Evolutionary conservation across 2,797 vertebrate species (phyloP).

Genomic region (Dryobates pubescens): DNA sequence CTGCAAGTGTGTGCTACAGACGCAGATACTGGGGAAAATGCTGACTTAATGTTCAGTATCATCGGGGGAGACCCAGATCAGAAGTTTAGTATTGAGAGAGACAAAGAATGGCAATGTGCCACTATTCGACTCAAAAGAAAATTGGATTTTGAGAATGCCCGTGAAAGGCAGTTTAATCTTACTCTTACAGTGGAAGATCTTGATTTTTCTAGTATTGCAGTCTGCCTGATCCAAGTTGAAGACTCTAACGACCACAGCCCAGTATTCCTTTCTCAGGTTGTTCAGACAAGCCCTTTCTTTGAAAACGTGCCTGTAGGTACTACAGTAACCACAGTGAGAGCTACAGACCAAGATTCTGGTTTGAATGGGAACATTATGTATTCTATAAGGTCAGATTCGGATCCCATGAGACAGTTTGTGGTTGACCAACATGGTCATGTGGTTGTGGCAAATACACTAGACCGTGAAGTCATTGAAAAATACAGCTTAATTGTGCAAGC

Average conservation of each 20-base stretch:
- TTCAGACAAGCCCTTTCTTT: slow-evolving; percentile 80
- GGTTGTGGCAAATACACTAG: slow-evolving; percentile 80
- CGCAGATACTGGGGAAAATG: slow-evolving; percentile 85
- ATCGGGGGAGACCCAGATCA: slow-evolving; percentile 87
- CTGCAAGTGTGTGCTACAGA: slow-evolving; percentile 85
- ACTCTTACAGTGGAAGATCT: slow-evolving; percentile 88
- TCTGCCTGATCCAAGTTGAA: slow-evolving; percentile 87
- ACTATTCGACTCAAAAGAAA: slow-evolving; percentile 86
- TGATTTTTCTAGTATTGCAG: slow-evolving; percentile 85
- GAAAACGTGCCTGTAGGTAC: slow-evolving; percentile 85
- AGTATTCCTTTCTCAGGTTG: slow-evolving; percentile 85
- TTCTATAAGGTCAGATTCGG: slow-evolving; percentile 82
- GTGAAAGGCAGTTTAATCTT: slow-evolving; percentile 88
- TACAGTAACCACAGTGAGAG: slow-evolving; percentile 81
- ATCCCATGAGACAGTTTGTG: slow-evolving; percentile 82
- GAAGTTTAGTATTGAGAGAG: slow-evolving; percentile 88
- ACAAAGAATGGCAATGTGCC: slow-evolving; percentile 82
- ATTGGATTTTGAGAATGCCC: slow-evolving; percentile 87
- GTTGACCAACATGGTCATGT: slow-evolving; percentile 84
- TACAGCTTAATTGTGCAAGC: slow-evolving; percentile 86
- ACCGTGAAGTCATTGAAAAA: slow-evolving; percentile 81
- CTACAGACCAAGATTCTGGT: slow-evolving; percentile 88
- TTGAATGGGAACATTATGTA: slow-evolving; percentile 86
- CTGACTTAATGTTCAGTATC: slow-evolving; percentile 86
- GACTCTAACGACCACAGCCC: slow-evolving; percentile 91